These are phyloP conservation scores for Apamea sordens DNA, from an alignment of 2,888 invertebrate species.

Conservation along the genomic window DNA sequence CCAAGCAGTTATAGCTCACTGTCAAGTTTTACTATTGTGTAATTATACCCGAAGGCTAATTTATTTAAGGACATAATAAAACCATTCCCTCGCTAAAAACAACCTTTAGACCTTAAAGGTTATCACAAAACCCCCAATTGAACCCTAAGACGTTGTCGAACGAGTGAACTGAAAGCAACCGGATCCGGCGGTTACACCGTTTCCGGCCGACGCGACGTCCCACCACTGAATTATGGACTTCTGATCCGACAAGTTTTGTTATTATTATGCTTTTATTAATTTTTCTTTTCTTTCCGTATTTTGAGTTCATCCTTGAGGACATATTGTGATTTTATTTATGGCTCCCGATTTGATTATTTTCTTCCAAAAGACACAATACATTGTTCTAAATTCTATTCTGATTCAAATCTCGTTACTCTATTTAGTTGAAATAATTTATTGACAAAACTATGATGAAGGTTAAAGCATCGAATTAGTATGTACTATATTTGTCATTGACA, in stretches of 20 bases:
- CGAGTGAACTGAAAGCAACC: constrained; percentile 69
- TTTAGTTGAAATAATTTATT: background rate
- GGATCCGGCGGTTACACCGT: constrained; percentile 78
- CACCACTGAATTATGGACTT: constrained; percentile 77
- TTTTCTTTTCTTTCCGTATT: constrained; percentile 55
- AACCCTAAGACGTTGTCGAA: constrained; percentile 62
- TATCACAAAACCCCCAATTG: constrained; percentile 50
- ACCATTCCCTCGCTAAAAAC: background rate
- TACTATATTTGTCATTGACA: background rate
- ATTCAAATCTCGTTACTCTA: background rate
- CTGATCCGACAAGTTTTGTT: constrained; percentile 71
- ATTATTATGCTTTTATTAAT: constrained; percentile 72
- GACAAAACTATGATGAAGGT: background rate
- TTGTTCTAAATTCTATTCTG: too few relatives aligned
- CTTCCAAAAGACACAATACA: background rate
- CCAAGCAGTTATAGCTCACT: background rate
- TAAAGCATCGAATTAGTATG: background rate
- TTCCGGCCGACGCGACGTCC: constrained; percentile 77
- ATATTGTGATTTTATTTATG: constrained; percentile 49
- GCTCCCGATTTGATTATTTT: constrained; percentile 9
- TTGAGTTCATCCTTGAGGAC: constrained; percentile 38
- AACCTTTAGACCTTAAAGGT: constrained; percentile 16
- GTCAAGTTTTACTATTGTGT: too few relatives aligned
- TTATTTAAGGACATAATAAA: constrained; percentile 10
- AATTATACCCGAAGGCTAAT: background rate